Percentiles rank a stretch among this genome's conserved stretches.
phyloP scores from a whole-genome alignment of 2,113 vertebrate species.

The Bothrops jararaca region DNA sequence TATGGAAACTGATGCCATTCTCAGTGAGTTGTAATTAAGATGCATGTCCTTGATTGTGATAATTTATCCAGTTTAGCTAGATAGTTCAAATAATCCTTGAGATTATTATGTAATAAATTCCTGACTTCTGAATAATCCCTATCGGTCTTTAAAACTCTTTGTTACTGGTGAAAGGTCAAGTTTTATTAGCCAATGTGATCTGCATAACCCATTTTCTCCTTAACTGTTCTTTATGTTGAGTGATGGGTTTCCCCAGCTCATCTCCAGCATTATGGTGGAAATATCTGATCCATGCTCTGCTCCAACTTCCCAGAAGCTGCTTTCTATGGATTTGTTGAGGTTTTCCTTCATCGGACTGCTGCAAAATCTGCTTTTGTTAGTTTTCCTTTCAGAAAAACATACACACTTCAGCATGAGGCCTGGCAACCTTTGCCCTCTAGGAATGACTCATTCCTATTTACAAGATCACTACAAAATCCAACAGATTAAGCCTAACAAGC shows the following conservation, averaged over 20 bases:
- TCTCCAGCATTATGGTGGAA: background rate
- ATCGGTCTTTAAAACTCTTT: constrained; percentile 39
- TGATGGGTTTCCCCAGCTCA: background rate
- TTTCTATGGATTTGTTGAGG: constrained; percentile 56
- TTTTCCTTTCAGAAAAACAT: constrained; percentile 61
- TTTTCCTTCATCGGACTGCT: constrained; percentile 40
- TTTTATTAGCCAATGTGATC: constrained; percentile 32
- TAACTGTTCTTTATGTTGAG: background rate
- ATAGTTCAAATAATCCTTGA: constrained; percentile 13
- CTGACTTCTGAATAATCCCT: constrained; percentile 31
- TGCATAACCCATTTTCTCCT: background rate
- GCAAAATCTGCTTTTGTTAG: constrained; percentile 50
- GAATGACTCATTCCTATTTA: constrained; percentile 60
- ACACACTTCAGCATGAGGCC: constrained; percentile 62
- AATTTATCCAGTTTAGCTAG: constrained; percentile 22
- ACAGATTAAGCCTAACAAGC: constrained; percentile 50
- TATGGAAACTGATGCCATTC: background rate
- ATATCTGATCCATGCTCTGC: constrained; percentile 16
- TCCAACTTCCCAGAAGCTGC: constrained; percentile 51
- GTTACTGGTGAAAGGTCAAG: constrained; percentile 30
- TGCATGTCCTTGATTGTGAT: constrained; percentile 10
- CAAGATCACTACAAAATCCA: constrained; percentile 58
- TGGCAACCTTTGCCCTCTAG: constrained; percentile 60
- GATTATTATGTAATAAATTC: constrained; percentile 37
- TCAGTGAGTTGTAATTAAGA: background rate